Evolutionary conservation across 1,140 invertebrate genomes (phyloP).

Genomic region (Drosophila rhopaloa): DNA sequence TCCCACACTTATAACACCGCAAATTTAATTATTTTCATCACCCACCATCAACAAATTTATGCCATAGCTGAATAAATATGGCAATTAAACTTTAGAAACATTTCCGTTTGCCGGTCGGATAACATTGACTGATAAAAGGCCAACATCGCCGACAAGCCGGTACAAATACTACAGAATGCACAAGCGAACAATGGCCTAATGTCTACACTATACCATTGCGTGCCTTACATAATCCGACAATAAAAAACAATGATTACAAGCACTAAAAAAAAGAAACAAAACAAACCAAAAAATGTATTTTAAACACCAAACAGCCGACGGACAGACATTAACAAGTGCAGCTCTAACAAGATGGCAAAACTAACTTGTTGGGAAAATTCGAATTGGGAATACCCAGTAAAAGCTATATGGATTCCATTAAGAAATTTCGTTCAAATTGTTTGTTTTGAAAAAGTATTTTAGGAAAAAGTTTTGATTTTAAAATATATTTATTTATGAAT

Average conservation of each 20-base stretch:
- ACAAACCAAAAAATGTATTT: constrained; percentile 43
- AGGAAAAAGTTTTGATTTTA: too few species aligned
- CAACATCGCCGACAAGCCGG: constrained; percentile 30
- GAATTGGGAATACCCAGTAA: constrained; percentile 13
- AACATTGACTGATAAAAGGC: constrained; percentile 70
- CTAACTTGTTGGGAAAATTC: not conserved
- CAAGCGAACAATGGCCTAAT: constrained; percentile 37
- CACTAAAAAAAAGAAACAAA: constrained; percentile 26
- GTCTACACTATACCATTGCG: constrained; percentile 51
- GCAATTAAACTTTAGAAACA: constrained; percentile 48
- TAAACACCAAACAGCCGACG: constrained; percentile 22
- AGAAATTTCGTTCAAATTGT: too few species aligned
- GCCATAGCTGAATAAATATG: constrained; percentile 23
- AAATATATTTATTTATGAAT: too few species aligned
- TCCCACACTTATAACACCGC: not conserved
- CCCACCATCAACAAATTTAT: constrained; percentile 31
- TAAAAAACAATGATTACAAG: constrained; percentile 39
- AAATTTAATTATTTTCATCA: constrained; percentile 6
- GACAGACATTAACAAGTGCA: constrained; percentile 48
- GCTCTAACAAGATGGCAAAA: constrained; percentile 35
- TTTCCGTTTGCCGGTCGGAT: constrained; percentile 66
- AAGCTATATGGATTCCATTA: too few species aligned
- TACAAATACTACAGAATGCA: constrained; percentile 26
- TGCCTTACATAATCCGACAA: constrained; percentile 50
- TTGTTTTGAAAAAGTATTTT: too few species aligned